These are phyloP conservation scores for Quadroppia sp. DNA, from an alignment of 2,888 invertebrate genomes.

Conservation along the genomic window DNA sequence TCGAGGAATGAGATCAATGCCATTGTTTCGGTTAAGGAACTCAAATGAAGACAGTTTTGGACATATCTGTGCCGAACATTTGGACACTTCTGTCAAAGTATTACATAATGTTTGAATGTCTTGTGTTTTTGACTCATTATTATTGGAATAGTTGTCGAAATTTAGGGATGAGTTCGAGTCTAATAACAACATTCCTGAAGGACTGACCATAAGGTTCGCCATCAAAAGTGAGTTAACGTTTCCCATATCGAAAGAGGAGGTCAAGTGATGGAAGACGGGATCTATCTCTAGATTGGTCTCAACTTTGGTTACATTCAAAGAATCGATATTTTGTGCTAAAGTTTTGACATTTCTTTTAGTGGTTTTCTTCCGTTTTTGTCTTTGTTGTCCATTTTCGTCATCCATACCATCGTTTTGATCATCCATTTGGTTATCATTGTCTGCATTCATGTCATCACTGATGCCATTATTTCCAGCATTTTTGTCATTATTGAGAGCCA, in stretches of 20 bases:
- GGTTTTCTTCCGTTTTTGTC: conserved; percentile 32
- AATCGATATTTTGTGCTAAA: conserved; percentile 36
- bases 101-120: background rate
- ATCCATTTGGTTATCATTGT: conserved; percentile 33
- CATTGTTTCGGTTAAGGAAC: conserved; percentile 32
- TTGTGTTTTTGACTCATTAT: conserved; percentile 9
- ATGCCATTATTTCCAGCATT: background rate
- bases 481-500: conserved; percentile 40
- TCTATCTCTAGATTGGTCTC: conserved; percentile 41
- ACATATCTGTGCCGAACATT: conserved; percentile 9
- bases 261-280: conserved; percentile 41
- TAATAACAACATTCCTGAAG: conserved; percentile 36
- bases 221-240: conserved; percentile 42
- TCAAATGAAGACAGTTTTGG: conserved; percentile 36
- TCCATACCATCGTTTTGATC: background rate
- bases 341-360: conserved; percentile 33
- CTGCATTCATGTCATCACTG: background rate
- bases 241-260: conserved; percentile 42
- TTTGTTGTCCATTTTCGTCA: background rate
- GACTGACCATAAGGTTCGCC: conserved; percentile 36
- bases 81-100: background rate
- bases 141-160: conserved; percentile 17
- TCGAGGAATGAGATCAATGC: conserved; percentile 23
- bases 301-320: conserved; percentile 35
- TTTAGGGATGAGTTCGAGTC: conserved; percentile 34